Base-by-base conservation (phyloP, 2,888 invertebrate species). In the Gibbula magus region DNA sequence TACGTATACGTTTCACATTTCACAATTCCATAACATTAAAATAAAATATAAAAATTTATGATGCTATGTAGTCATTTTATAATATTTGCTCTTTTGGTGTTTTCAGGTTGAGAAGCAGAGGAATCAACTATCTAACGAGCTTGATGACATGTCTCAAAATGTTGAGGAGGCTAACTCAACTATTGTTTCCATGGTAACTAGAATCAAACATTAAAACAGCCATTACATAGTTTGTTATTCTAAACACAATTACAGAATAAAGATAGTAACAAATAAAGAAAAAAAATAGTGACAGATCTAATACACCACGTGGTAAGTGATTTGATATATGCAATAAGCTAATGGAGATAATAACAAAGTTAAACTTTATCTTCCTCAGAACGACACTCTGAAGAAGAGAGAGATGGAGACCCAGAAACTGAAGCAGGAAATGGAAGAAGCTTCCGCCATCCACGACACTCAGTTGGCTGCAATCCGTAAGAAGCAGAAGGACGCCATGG, bases 401-500 rank as follows among this genome's bases (percentile, higher is more conserved):
- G 76, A 76, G 35, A 53, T 32, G 13, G 76, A 76, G 18, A 32
- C 29, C 18, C 96, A 97, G 95, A 99, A 99, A 94, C 96, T 99
- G 90, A 96, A 99, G 91, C 96, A 88, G 20, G 99, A 99, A 94
- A 95, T 99, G 92, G 99, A 99, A 94, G 99, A 99, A 94, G 96
- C 97, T 93, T 98, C 98, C 95, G 97, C 99, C 94, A 98, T 98
- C 94, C 98, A 99, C 94, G 99, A 99, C 94, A 96, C 97, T 84
- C 97, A 98, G 88, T 95, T 98, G 92, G 97, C 97, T 92, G 97
- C 96, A 94, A 95, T 99, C 92, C 96, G 99, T 94, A 99, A 99
- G 96, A 99, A 99, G 96, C 98, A 99, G 96, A 99, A 99, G 94
- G 99, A 99, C 94, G 96, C 98, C 93, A 98, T 98, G 91, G 96